Evolutionary conservation across 2,113 vertebrate genomes (phyloP).

Genomic region (Crotophaga sulcirostris): DNA sequence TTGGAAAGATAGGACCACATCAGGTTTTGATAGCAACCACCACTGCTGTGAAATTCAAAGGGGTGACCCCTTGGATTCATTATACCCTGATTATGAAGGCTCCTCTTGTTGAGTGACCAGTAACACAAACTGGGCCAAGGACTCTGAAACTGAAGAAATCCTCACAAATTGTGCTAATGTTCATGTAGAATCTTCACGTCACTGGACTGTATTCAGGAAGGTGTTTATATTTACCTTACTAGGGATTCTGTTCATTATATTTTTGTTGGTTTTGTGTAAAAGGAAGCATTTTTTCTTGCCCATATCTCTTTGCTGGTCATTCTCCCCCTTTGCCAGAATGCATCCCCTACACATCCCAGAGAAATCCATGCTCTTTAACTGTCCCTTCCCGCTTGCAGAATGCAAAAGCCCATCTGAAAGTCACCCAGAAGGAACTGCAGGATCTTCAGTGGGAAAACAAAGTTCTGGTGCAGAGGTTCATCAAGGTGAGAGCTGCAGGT

Average conservation of each 20-base stretch:
- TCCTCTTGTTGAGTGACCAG: no score
- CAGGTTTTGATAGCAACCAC: no score
- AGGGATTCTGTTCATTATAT: no score
- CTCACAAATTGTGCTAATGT: no score
- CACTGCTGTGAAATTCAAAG: no score
- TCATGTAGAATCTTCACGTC: no score
- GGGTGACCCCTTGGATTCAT: no score
- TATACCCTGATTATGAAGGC: no score
- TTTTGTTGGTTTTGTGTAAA: not conserved
- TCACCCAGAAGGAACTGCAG: conserved; percentile 77
- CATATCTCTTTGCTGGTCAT: not conserved
- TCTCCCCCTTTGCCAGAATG: not conserved
- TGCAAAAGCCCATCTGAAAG: conserved; percentile 74
- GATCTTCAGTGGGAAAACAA: conserved; percentile 83
- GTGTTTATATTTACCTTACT: no score
- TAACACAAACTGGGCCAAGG: no score
- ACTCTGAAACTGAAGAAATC: no score
- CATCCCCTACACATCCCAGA: not conserved
- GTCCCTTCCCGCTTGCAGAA: conserved; percentile 53
- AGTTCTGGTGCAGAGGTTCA: conserved; percentile 84
- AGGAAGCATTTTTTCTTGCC: not conserved
- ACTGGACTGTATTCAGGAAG: not conserved
- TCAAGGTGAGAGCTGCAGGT: conserved; percentile 75
- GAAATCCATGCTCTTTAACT: not conserved
- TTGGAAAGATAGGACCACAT: no score